Evolutionary conservation across 1,140 invertebrate genomes (phyloP), one percentile per base, ranked within the genome.

Genomic region (Lucilia sericata): DNA sequence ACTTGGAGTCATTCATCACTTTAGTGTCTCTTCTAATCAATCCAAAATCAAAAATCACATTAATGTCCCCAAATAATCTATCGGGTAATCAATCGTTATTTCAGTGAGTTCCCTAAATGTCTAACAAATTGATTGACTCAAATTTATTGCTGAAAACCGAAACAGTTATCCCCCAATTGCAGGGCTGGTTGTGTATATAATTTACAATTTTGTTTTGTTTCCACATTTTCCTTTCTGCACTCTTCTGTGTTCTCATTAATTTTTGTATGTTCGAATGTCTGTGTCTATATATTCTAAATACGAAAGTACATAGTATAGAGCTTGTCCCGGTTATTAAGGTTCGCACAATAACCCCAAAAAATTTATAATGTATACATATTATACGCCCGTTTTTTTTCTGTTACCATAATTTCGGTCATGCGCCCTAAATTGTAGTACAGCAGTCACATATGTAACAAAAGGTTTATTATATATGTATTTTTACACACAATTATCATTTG

Each of bases 281-380:
- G 51, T 60, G 17, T 60, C 14, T 60, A 17, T 60, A 42, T 42
- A 42, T 42, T 42, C 42, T 42, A 42, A 42, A 42, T 42, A 42
- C 10, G 0, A 30, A 42, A 8, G 65, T 70, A 21, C 19, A 19
- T 70, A 70, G 65, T 70, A 70, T 70, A 70, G 76, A 47, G 42
- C 76, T 80, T 80, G 76, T 80, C 76, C 76, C 76, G 76, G 76
- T 80, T 80, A 49, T 49, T 25, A 49, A 34, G 76, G 42, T 80
- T 80, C 76, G 76, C 76, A 80, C 76, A 80, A 80, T 80, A 80
- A 80, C 76, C 76, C 76, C 76, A 80, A 80, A 51, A 21, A 42
- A 14, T 51, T 51, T 51, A 51, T 12, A 55, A 55, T 1, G 47
- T 78, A 78, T 25, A 75, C 14, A 75, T 34, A 42, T 78, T 47